Evolutionary conservation across 2,113 vertebrate genomes (phyloP).

Genomic region (Ctenomys sociabilis): DNA sequence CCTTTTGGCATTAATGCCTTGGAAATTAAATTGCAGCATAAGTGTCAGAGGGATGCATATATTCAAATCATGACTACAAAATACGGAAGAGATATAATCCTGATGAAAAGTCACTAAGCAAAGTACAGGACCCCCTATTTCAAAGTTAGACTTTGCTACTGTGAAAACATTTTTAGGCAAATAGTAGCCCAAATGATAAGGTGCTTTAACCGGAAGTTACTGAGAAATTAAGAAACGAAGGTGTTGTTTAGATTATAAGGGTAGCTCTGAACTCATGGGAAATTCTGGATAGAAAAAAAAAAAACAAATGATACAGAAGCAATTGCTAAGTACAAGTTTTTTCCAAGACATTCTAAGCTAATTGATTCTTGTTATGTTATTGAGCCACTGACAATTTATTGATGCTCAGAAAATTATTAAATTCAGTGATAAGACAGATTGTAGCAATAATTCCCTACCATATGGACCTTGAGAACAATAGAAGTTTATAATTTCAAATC

Average conservation of each 20-base stretch:
- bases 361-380: background rate
- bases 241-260: background rate
- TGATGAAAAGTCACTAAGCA: background rate
- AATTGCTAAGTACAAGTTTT: background rate
- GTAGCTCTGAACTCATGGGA: background rate
- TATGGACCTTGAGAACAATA: background rate
- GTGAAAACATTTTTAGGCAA: background rate
- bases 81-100: background rate
- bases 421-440: background rate
- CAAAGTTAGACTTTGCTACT: slow-evolving; percentile 9
- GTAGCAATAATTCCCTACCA: background rate
- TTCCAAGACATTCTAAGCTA: background rate
- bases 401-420: slow-evolving; percentile 1
- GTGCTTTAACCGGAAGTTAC: background rate
- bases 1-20: background rate
- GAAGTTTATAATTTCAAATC: slow-evolving; percentile 5
- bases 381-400: background rate
- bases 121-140: slow-evolving; percentile 5
- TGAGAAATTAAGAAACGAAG: background rate
- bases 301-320: background rate
- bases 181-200: background rate
- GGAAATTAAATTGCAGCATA: background rate
- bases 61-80: background rate
- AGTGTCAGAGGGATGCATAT: background rate
- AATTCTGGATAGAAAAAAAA: background rate